Evolutionary conservation across 2,888 invertebrate species (phyloP).

Genomic region (Sipha maydis): DNA sequence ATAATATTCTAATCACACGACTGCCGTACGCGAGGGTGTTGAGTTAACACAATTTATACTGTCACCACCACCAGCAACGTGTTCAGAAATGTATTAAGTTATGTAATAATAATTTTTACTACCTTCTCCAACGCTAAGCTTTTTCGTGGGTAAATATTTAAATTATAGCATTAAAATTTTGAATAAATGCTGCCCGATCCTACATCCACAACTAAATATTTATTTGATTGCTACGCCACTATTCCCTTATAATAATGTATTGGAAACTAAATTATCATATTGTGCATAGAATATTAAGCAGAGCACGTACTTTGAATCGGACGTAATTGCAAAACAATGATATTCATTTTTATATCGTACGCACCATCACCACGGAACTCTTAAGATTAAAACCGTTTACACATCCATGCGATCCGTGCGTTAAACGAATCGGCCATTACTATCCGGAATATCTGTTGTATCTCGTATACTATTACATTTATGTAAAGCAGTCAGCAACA

Average conservation of each 20-base stretch:
- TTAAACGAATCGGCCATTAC: neutral
- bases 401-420: neutral
- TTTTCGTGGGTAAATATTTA: too few relatives aligned
- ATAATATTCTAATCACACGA: too few relatives aligned
- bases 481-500: neutral
- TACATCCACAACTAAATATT: too few relatives aligned
- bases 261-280: too few relatives aligned
- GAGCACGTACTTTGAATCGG: neutral
- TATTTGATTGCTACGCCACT: neutral
- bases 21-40: too few relatives aligned
- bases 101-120: too few relatives aligned
- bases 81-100: too few relatives aligned
- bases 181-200: too few relatives aligned
- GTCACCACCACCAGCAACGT: too few relatives aligned
- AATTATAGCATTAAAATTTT: too few relatives aligned
- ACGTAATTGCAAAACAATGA: neutral
- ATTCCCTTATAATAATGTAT: neutral
- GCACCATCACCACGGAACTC: neutral
- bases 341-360: neutral
- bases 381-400: neutral
- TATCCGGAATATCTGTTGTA: neutral
- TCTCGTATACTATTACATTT: neutral
- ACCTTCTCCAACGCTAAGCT: too few relatives aligned
- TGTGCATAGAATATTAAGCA: neutral
- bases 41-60: too few relatives aligned